Conservation (phyloP, 2,113 vertebrate genomes). For the Potamarius usumacintae region DNA sequence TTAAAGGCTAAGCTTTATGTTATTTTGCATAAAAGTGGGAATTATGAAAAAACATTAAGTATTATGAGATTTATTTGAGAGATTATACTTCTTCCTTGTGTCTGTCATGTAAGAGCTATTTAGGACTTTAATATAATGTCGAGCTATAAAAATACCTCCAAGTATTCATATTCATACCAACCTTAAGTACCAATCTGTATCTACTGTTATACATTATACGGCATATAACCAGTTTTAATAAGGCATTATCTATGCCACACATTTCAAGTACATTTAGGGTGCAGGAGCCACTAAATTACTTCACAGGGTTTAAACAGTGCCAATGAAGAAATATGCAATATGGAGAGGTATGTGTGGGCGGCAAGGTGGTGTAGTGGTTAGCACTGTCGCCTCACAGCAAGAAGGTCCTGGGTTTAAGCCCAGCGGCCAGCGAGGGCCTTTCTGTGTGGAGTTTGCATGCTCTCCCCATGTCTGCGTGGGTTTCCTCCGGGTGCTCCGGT, state of each 20-base stretch:
- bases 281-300: not conserved
- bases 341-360: not conserved
- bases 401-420: no score
- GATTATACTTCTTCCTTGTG: not conserved
- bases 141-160: not conserved
- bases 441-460: no score
- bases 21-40: not conserved
- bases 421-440: no score
- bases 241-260: not conserved
- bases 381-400: no score
- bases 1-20: not conserved
- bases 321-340: not conserved
- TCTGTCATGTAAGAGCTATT: not conserved
- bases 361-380: no score
- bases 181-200: not conserved
- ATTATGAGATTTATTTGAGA: not conserved
- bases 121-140: not conserved
- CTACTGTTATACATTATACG: not conserved
- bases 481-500: no score
- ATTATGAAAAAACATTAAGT: not conserved
- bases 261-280: not conserved
- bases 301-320: not conserved
- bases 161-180: not conserved
- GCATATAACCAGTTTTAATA: not conserved
- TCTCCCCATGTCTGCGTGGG: no score